Evolutionary conservation across 1,140 invertebrate species (phyloP), one percentile per base, ranked within the genome.

Genomic region (Vollenhovia emeryi): DNA sequence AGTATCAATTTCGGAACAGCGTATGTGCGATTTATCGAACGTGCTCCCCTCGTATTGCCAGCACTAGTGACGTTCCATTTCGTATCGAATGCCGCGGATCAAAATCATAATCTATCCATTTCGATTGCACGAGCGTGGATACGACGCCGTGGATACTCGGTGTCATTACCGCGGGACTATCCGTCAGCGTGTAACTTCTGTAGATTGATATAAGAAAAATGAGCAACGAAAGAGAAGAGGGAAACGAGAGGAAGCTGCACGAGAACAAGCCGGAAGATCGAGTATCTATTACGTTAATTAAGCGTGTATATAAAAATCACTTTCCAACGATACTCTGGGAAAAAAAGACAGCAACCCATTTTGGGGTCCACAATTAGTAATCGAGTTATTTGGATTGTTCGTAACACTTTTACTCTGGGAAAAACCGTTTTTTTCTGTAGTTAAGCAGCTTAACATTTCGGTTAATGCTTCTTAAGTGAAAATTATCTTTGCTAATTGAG

Each of bases 1-100:
- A 92, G 90, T 92, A 93, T 93, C 91, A 92, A 91, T 93, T 92
- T 91, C 86, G 82, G 89, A 88, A 90, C 90, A 89, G 89, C 88
- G 88, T 78, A 89, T 83, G 89, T 60, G 89, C 89, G 89, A 93
- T 92, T 92, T 87, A 92, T 93, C 86, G 91, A 91, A 91, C 92
- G 87, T 84, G 90, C 85, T 87, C 89, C 84, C 84, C 66, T 62
- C 52, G 74, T 75, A 78, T 68, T 82, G 84, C 71, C 76, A 73
- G 36, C 64, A 69, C 73, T 82, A 78, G 86, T 80, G 85, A 88
- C 79, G 80, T 84, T 87, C 62, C 71, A 69, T 86, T 85, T 84
- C 87, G 87, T 88, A 66, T 75, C 57, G 75, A 69, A 40, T 40
- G 45, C 60, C 73, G 24, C 69, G 59, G 52, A 74, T 76, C 73